A percentile compares a stretch with the other conserved stretches of the same genome.
Evolutionary conservation across 2,888 invertebrate species (phyloP).

Genomic region (Baronia brevicornis): DNA sequence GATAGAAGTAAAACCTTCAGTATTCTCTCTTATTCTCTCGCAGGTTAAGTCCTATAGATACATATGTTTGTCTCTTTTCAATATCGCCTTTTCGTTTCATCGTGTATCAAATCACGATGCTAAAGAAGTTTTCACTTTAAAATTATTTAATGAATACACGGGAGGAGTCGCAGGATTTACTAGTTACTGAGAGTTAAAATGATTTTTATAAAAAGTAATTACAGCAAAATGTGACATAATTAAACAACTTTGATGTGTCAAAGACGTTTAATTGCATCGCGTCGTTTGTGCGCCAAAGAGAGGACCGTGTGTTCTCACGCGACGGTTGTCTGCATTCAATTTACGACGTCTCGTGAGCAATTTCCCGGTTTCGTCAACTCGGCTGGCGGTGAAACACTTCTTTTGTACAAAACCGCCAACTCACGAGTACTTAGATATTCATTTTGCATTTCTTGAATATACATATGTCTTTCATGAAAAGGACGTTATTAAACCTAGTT

Average conservation of each 20-base stretch:
- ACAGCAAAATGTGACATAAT: neutral
- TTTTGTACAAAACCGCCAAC: conserved; percentile 35
- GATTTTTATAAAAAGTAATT: too few relatives aligned
- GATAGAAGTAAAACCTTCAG: too few relatives aligned
- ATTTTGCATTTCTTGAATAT: conserved; percentile 31
- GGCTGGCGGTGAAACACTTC: conserved; percentile 38
- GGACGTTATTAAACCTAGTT: conserved; percentile 17
- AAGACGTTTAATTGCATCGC: neutral
- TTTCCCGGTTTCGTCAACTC: conserved; percentile 53
- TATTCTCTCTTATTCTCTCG: too few relatives aligned
- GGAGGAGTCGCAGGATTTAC: too few relatives aligned
- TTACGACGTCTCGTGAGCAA: conserved; percentile 57
- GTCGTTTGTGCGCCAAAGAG: conserved; percentile 10
- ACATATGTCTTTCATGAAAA: conserved; percentile 7
- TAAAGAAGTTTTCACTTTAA: too few relatives aligned
- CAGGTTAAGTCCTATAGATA: too few relatives aligned
- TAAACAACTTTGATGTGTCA: neutral
- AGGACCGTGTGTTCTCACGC: conserved; percentile 26
- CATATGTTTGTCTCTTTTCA: too few relatives aligned
- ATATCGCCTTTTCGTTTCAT: too few relatives aligned
- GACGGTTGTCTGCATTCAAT: conserved; percentile 52
- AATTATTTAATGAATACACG: too few relatives aligned
- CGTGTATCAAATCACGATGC: too few relatives aligned
- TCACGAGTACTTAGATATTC: conserved; percentile 28
- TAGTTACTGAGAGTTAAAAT: too few relatives aligned